Percentiles rank a stretch among this genome's conserved stretches.
phyloP scores from a whole-genome alignment of 1,140 invertebrate genomes.

The Drosophila tsacasi region DNA sequence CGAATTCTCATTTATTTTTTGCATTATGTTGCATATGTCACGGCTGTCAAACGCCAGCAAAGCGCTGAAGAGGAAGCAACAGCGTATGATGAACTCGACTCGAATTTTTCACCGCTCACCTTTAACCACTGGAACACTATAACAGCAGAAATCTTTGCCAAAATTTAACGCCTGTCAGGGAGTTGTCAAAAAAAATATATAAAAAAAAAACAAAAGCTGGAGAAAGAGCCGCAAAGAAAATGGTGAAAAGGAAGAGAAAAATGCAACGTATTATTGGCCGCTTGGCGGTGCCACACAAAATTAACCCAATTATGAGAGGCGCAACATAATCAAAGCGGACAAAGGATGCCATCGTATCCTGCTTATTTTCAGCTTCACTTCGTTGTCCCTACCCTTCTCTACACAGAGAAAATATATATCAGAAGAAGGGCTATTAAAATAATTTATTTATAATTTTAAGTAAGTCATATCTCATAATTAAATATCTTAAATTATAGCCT shows the following conservation, averaged over 20 bases:
- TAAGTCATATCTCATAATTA: neutral
- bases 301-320: slow-evolving; percentile 80
- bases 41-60: slow-evolving; percentile 56
- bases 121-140: slow-evolving; percentile 32
- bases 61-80: slow-evolving; percentile 20
- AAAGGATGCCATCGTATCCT: slow-evolving; percentile 39
- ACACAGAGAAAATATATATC: slow-evolving; percentile 2
- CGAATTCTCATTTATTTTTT: slow-evolving; percentile 46
- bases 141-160: slow-evolving; percentile 29
- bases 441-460: neutral
- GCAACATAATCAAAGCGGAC: slow-evolving; percentile 79
- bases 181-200: slow-evolving; percentile 47
- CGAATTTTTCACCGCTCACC: slow-evolving; percentile 53
- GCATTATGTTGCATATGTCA: slow-evolving; percentile 60
- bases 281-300: slow-evolving; percentile 65
- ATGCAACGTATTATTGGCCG: slow-evolving; percentile 40
- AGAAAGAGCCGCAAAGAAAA: slow-evolving; percentile 27
- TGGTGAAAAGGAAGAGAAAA: slow-evolving; percentile 21
- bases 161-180: slow-evolving; percentile 69
- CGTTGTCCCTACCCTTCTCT: neutral
- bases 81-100: slow-evolving; percentile 31
- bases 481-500: too few relatives aligned
- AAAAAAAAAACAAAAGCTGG: neutral
- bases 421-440: too few relatives aligned
- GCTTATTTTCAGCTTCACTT: slow-evolving; percentile 11